Conservation (phyloP, 2,113 vertebrate species). For the Ctenodactylus gundi region DNA sequence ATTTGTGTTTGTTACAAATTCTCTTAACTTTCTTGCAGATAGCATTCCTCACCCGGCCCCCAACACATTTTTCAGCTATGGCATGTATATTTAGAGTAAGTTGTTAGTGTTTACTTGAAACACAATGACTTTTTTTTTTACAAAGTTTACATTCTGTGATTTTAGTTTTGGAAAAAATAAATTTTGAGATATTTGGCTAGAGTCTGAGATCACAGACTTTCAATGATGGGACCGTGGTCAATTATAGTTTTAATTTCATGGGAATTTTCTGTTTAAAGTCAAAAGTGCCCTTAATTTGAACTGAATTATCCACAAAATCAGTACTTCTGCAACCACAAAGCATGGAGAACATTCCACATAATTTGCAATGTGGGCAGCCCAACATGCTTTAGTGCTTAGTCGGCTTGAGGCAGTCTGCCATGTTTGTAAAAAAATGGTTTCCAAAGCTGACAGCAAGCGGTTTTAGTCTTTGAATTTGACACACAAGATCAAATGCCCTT, state of each 20-base stretch:
- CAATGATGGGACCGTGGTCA: constrained; percentile 37
- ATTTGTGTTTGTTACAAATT: neutral
- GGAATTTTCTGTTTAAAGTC: constrained; percentile 53
- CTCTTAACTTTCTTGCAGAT: neutral
- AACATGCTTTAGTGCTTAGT: constrained; percentile 54
- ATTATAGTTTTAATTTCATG: constrained; percentile 36
- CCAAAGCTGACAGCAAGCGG: constrained; percentile 56
- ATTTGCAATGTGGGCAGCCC: constrained; percentile 70
- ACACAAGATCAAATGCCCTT: constrained; percentile 34
- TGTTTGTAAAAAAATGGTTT: constrained; percentile 60
- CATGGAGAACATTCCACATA: constrained; percentile 69
- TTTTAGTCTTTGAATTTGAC: constrained; percentile 56
- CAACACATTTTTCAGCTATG: neutral
- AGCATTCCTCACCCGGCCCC: neutral
- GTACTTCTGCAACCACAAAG: constrained; percentile 65
- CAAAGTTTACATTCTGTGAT: neutral
- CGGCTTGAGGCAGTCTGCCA: constrained; percentile 55
- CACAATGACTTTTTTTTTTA: neutral
- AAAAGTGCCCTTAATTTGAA: constrained; percentile 54
- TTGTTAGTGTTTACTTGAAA: constrained; percentile 43
- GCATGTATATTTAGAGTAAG: neutral
- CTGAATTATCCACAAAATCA: constrained; percentile 45
- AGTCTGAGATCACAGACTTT: neutral
- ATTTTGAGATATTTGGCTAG: constrained; percentile 31
- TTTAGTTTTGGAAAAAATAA: constrained; percentile 6